Conservation (phyloP, 2,113 vertebrate species). For the Sterrhoptilus dennistouni region DNA sequence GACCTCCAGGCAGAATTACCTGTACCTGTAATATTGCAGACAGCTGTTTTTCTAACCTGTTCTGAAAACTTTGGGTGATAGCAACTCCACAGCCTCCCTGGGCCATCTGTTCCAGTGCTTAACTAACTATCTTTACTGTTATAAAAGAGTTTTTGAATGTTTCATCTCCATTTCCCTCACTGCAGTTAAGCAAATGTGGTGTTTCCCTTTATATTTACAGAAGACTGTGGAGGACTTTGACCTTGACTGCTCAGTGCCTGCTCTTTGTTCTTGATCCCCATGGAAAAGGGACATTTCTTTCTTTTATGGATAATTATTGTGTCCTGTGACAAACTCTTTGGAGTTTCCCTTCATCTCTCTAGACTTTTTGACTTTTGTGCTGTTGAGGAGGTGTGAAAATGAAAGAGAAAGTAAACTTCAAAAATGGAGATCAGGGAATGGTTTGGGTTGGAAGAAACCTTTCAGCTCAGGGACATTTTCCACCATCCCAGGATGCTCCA, state of each 20-base stretch:
- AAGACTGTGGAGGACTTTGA: constrained; percentile 14
- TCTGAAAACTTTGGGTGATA: constrained; percentile 38
- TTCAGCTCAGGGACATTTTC: neutral
- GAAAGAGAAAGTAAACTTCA: neutral
- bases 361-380: neutral
- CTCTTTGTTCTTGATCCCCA: neutral
- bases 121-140: constrained; percentile 55
- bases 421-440: neutral
- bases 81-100: constrained; percentile 28
- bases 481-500: fast-evolving
- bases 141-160: constrained; percentile 47
- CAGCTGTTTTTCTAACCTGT: constrained; percentile 68
- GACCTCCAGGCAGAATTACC: constrained; percentile 61
- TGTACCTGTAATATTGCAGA: constrained; percentile 21
- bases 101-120: constrained; percentile 63
- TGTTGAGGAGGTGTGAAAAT: neutral
- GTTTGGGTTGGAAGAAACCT: neutral
- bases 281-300: neutral
- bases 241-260: constrained; percentile 27
- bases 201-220: constrained; percentile 39
- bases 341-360: neutral
- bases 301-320: neutral
- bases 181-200: constrained; percentile 56
- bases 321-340: neutral
- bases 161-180: constrained; percentile 26